A percentile compares a stretch with the other conserved stretches of the same genome.
These are phyloP conservation scores for Lasioglossum leucozonium DNA, from an alignment of 2,888 invertebrate species.

Conservation along the genomic window DNA sequence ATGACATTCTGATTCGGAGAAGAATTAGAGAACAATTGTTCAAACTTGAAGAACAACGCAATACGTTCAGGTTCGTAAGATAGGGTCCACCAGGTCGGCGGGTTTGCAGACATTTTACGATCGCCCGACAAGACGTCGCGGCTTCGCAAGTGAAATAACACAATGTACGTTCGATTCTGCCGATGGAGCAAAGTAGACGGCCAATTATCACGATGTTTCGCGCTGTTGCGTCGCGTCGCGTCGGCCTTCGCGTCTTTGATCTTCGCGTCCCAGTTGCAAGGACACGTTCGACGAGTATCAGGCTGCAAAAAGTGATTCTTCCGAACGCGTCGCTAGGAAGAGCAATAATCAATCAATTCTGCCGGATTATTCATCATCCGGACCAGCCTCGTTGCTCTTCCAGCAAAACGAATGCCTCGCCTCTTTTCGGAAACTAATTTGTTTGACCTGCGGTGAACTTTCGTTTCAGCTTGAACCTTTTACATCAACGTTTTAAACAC, in stretches of 20 bases:
- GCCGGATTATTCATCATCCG: neutral
- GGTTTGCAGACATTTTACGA: slow-evolving; percentile 67
- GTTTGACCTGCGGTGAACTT: neutral
- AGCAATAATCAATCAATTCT: slow-evolving; percentile 48
- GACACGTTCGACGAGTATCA: neutral
- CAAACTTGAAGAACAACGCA: too few species aligned
- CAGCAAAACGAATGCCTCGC: slow-evolving; percentile 23
- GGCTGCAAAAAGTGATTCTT: neutral
- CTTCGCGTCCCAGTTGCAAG: neutral
- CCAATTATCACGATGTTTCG: neutral
- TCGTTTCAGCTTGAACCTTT: neutral
- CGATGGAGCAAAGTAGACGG: neutral
- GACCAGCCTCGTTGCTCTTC: neutral
- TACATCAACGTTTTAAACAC: slow-evolving; percentile 21
- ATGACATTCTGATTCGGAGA: neutral
- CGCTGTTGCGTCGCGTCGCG: neutral
- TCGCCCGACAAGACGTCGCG: neutral
- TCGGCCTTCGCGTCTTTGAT: neutral
- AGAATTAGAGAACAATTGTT: neutral
- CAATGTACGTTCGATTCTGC: neutral
- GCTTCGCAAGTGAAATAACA: neutral
- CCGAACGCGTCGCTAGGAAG: neutral
- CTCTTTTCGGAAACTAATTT: neutral
- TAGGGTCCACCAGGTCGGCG: slow-evolving; percentile 59
- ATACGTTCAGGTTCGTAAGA: neutral